Base-by-base conservation (phyloP, 2,888 invertebrate species). In the Kryphioiulus occultus region DNA sequence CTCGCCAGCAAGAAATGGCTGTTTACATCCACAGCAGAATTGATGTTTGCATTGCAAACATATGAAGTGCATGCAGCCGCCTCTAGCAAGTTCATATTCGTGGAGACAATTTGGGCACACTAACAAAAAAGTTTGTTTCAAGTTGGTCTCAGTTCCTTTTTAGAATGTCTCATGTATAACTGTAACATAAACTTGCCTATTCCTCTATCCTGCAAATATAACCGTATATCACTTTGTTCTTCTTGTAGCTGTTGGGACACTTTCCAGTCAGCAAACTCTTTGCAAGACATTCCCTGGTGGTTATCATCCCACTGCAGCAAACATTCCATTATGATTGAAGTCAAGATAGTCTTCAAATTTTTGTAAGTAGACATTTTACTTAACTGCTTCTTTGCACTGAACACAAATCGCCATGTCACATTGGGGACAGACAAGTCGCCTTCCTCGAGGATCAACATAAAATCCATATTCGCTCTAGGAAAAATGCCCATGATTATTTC, bases 11-110 rank as follows among this genome's bases (percentile, higher is more conserved):
- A 22, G 85, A 19, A 85, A 85, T 12, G n/a, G n/a, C 26, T 39
- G 85, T 85, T 47, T 39, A 30, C 85, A 85, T 44, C 85, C 85
- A 39, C 85, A 44, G 9, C 85, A 85, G 17, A 85, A 85, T 17
- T 85, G 22, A 19, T 32, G 19, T 39, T 85, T 85, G 85, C 85
- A 85, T 85, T 85, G 85, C 30, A 39, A 12, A 26, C 85, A 85
- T 2, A 15, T 39, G n/a, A 85, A 85, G 35, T 85, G 85, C 85
- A 85, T 85, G 42, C 85, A 85, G 17, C 85, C 85, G 12, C 85
- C 85, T 85, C 35, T 85, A 19, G 85, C 85, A 15, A 85, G 85
- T 26, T 42, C 42, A 26, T 85, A 85, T 47, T 32, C 47, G 15
- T 39, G 12, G 3, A 12, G 5, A 17, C 85, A 85, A 19, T 85